Base-by-base conservation (phyloP, 2,797 vertebrate species). In the Eulemur mongoz region DNA sequence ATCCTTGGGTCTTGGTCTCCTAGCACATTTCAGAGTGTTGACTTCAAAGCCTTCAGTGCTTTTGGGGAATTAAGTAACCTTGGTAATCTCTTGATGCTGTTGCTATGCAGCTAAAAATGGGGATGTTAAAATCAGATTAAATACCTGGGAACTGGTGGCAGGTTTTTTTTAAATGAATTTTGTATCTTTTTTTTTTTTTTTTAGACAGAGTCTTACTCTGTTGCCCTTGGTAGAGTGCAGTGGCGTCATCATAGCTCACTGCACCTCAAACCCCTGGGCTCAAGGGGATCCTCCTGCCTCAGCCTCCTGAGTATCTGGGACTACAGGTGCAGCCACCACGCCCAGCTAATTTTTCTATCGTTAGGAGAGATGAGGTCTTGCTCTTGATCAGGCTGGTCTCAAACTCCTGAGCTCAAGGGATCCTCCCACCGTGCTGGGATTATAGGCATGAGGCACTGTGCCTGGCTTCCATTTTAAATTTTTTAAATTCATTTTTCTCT, bases 1-100 rank as follows among this genome's bases (percentile, higher is more conserved):
- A 94, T 92, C 20, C 18, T 0, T 48, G 45, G 11, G 15, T 85
- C 69, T 84, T 82, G 82, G 63, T 86, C 52, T 93, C 76, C 59
- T 6, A 57, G 43, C 38, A 32, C 50, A 81, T 61, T 81, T 95
- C 30, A 50, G 7, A 90, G 81, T 38, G 11, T 78, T 88, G 76
- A 27, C 54, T 80, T 90, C 20, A 84, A 73, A 96, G 92, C 38
- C 73, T 67, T 89, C 35, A 43, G 35, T 90, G 65, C 67, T 73
- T 73, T 82, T 88, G 63, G 95, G 84, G 93, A 97, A 12, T 75
- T 75, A 63, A 43, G 61, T 94, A 84, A 83, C 92, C 81, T 69
- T 90, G 86, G 89, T 83, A 43, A 93, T 72, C 43, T 57, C 84
- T 75, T 90, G 25, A 27, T 96, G 61, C 70, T 82, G 23, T 95